phyloP scores from a whole-genome alignment of 2,113 vertebrate genomes.

The Jaculus jaculus region DNA sequence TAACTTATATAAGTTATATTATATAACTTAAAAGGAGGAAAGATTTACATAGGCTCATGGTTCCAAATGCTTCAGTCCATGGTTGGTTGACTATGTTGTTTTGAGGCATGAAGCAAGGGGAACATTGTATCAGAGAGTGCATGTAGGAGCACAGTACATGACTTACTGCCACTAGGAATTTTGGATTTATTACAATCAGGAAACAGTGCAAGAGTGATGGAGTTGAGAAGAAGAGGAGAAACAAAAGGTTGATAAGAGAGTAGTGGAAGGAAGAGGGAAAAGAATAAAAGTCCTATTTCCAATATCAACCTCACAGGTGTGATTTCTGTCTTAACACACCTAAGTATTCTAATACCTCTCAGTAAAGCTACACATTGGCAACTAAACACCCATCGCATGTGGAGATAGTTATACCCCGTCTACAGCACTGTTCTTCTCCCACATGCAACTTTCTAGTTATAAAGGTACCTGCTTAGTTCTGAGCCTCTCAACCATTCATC shows the following conservation, averaged over 20 bases:
- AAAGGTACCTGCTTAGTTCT: not conserved
- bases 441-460: not conserved
- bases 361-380: not conserved
- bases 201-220: too few relatives aligned
- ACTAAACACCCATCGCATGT: not conserved
- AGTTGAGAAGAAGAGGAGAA: not conserved
- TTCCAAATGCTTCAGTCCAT: not conserved
- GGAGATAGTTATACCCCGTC: not conserved
- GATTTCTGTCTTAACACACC: not conserved
- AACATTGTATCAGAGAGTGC: not conserved
- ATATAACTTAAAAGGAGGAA: not conserved
- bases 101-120: not conserved
- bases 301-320: not conserved
- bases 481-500: not conserved
- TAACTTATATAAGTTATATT: too few relatives aligned
- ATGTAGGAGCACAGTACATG: too few relatives aligned
- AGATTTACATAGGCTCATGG: not conserved
- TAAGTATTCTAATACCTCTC: not conserved
- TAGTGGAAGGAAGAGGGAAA: not conserved
- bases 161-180: too few relatives aligned
- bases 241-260: not conserved
- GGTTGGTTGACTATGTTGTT: not conserved
- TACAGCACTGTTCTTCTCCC: not conserved
- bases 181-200: too few relatives aligned
- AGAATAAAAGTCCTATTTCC: not conserved